These are phyloP conservation scores for Cantharis flavilabris DNA, from an alignment of 2,888 invertebrate genomes.

Conservation along the genomic window DNA sequence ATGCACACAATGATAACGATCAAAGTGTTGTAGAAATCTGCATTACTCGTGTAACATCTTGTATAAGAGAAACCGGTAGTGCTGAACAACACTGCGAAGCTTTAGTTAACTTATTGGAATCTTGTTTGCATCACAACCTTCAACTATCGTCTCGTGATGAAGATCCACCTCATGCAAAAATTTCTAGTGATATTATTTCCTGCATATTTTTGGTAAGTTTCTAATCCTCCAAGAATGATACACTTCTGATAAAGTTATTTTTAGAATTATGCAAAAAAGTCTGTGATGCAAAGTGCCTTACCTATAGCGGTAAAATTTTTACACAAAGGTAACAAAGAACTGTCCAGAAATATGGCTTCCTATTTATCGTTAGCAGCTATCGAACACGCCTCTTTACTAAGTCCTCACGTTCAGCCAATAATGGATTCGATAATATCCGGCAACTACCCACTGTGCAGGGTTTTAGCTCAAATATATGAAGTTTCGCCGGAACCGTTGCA, in stretches of 20 bases:
- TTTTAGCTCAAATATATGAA: conserved; percentile 88
- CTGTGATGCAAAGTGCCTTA: conserved; percentile 81
- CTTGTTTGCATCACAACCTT: conserved; percentile 86
- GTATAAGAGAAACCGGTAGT: conserved; percentile 86
- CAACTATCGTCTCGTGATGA: conserved; percentile 78
- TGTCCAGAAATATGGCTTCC: conserved; percentile 87
- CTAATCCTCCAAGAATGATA: too few species aligned
- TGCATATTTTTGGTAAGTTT: conserved; percentile 83
- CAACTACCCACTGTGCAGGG: conserved; percentile 87
- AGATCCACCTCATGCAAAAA: conserved; percentile 95
- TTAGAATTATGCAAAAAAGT: conserved; percentile 71
- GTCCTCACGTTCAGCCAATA: conserved; percentile 86
- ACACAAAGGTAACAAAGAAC: conserved; percentile 86
- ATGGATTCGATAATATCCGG: conserved; percentile 89
- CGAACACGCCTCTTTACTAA: conserved; percentile 83
- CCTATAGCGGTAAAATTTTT: conserved; percentile 92
- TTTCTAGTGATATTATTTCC: conserved; percentile 92
- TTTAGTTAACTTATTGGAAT: conserved; percentile 82
- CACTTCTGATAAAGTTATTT: conserved; percentile 32
- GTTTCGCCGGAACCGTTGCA: conserved; percentile 86
- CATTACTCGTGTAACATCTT: conserved; percentile 87
- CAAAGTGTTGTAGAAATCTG: conserved; percentile 96
- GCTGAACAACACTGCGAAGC: conserved; percentile 85
- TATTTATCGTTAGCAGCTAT: conserved; percentile 92
- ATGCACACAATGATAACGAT: conserved; percentile 85